Evolutionary conservation across 2,888 invertebrate genomes (phyloP), one percentile per base, ranked within the genome.

Genomic region (Lepeophtheirus nordmannii): DNA sequence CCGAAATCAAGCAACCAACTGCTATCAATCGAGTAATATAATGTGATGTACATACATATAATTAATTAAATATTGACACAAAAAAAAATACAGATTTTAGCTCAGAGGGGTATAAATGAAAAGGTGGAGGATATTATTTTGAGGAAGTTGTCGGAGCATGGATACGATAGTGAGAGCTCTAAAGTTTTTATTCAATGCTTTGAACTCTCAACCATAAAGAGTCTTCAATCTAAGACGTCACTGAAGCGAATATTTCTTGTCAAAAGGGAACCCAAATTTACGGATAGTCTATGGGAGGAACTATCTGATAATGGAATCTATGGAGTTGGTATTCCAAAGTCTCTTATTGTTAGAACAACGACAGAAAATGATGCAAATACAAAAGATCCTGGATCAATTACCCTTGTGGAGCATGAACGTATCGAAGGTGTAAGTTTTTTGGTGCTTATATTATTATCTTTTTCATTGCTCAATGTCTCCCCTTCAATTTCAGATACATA

Each of bases 1-100:
- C 60, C 17, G 66, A 66, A 37, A 38, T 66, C n/a, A 66, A 66
- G 40, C 58, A 30, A n/a, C 46, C 41, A 20, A 23, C 23, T 61
- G 66, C 66, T 40, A 41, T 60, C 11, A 66, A 66, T 30, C 59
- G 38, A 58, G 66, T 66, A 41, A 10, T 20, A 5, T 5, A 30
- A 30, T 30, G 7, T 58, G 14, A 58, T 10, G 23, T 22, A 22
- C 20, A 17, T n/a, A 5, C 20, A 17, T n/a, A 5, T 53, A 17
- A 17, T 17, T 53, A 53, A 53, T 17, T 53, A 53, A 53, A 53
- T 17, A 53, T 53, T 53, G 1, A 8, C 8, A 17, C 14, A 53
- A 53, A 3, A 3, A 3, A 53, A 5, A 5, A 5, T 53, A 5
- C 53, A 53, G n/a, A 17, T 53, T 23, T 56, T 64, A 8, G n/a